Conservation (phyloP, 2,113 vertebrate genomes). For the Verasper variegatus region DNA sequence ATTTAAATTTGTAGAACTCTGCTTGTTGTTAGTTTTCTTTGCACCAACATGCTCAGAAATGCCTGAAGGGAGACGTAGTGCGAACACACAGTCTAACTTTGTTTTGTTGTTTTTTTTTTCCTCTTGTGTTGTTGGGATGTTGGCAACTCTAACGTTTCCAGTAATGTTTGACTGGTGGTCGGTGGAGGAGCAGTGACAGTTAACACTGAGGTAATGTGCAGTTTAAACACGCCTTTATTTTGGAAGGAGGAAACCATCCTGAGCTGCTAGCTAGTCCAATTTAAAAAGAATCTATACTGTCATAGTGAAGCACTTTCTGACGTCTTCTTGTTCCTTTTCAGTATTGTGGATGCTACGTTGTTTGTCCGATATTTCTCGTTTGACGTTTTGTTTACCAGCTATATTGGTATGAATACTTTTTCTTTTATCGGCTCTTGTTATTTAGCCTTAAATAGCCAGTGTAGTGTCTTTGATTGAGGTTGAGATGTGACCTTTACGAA, state of each 20-base stretch:
- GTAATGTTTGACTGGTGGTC: slow-evolving; percentile 42
- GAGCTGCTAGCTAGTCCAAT: slow-evolving; percentile 68
- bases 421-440: slow-evolving; percentile 60
- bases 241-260: slow-evolving; percentile 60
- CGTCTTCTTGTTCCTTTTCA: slow-evolving; percentile 70
- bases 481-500: slow-evolving; percentile 46
- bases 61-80: slow-evolving; percentile 31
- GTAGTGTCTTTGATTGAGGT: slow-evolving; percentile 66
- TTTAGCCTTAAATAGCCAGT: slow-evolving; percentile 77
- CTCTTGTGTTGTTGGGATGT: neutral
- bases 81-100: slow-evolving; percentile 29
- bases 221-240: slow-evolving; percentile 46
- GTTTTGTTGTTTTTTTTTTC: neutral
- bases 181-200: slow-evolving; percentile 38
- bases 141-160: neutral
- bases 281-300: slow-evolving; percentile 55
- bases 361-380: slow-evolving; percentile 55
- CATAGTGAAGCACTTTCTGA: slow-evolving; percentile 79
- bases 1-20: neutral
- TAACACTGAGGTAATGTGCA: slow-evolving; percentile 56
- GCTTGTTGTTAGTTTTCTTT: slow-evolving; percentile 43
- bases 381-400: slow-evolving; percentile 69
- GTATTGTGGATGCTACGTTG: slow-evolving; percentile 70
- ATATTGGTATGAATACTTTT: slow-evolving; percentile 70
- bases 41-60: slow-evolving; percentile 35